These are phyloP conservation scores for Colossoma macropomum DNA, from an alignment of 2,113 vertebrate genomes.

Conservation along the genomic window DNA sequence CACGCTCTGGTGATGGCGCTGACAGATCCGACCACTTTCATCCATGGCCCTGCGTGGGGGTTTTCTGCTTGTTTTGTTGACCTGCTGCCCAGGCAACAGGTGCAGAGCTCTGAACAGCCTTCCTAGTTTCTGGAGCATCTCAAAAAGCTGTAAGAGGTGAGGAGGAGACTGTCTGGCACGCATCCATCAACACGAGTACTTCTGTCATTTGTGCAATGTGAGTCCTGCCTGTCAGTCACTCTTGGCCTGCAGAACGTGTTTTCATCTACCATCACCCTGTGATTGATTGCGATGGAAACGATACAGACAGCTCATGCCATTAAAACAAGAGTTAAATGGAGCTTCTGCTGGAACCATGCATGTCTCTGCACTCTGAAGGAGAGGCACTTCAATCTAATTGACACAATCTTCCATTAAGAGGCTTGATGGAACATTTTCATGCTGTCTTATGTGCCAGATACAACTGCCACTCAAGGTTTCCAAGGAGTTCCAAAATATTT, in stretches of 20 bases:
- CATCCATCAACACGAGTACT: neutral
- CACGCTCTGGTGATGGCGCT: constrained; percentile 62
- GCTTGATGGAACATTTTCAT: constrained; percentile 24
- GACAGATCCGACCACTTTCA: constrained; percentile 60
- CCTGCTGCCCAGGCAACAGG: constrained; percentile 76
- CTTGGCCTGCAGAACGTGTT: constrained; percentile 39
- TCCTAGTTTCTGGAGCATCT: constrained; percentile 61
- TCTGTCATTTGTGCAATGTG: neutral
- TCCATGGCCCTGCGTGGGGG: constrained; percentile 52
- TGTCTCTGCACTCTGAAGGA: constrained; percentile 12
- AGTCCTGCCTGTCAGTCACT: constrained; percentile 41
- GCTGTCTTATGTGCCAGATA: neutral
- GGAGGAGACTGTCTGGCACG: constrained; percentile 40
- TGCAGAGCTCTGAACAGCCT: constrained; percentile 60
- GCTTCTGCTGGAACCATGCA: constrained; percentile 28
- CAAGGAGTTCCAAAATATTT: constrained; percentile 58
- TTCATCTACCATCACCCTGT: constrained; percentile 20
- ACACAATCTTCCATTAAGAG: constrained; percentile 36
- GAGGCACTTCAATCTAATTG: constrained; percentile 35
- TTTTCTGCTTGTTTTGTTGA: constrained; percentile 72
- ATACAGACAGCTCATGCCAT: constrained; percentile 30
- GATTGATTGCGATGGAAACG: constrained; percentile 35
- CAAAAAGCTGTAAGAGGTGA: constrained; percentile 53
- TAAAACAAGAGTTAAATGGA: neutral
- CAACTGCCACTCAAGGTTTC: constrained; percentile 44